Conservation (phyloP, 2,113 vertebrate genomes). For the Oncorhynchus masou region DNA sequence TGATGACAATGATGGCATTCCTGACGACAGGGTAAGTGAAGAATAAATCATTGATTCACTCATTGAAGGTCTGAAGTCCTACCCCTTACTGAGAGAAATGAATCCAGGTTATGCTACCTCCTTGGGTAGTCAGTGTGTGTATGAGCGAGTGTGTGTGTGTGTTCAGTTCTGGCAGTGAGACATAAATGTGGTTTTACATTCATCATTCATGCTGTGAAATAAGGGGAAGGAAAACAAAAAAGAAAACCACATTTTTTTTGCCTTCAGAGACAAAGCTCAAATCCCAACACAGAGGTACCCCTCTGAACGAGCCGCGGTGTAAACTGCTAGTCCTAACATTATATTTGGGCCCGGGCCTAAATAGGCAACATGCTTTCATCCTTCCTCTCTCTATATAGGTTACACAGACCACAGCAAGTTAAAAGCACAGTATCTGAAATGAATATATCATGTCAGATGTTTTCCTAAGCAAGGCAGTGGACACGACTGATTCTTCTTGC, state of each 20-base stretch:
- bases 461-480: background rate
- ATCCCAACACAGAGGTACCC: conserved; percentile 57
- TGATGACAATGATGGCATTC: conserved; percentile 92
- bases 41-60: background rate
- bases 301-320: conserved; percentile 59
- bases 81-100: no score
- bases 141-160: background rate
- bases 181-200: conserved; percentile 36
- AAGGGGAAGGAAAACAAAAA: conserved; percentile 17
- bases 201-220: conserved; percentile 45
- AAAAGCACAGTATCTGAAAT: conserved; percentile 42
- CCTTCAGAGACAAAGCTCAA: conserved; percentile 59
- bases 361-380: conserved; percentile 61
- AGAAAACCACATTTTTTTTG: conserved; percentile 52
- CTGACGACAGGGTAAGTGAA: conserved; percentile 86
- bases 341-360: conserved; percentile 50
- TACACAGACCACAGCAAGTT: conserved; percentile 33
- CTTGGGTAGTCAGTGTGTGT: background rate
- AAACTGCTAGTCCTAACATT: conserved; percentile 55
- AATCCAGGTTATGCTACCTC: no score
- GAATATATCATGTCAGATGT: conserved; percentile 10
- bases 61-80: background rate
- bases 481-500: conserved; percentile 1
- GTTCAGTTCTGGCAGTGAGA: background rate
- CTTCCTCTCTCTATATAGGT: conserved; percentile 33